A percentile compares a stretch with the other conserved stretches of the same genome.
These are phyloP conservation scores for Tachuris rubrigastra DNA, from an alignment of 2,113 vertebrate species.

Conservation along the genomic window DNA sequence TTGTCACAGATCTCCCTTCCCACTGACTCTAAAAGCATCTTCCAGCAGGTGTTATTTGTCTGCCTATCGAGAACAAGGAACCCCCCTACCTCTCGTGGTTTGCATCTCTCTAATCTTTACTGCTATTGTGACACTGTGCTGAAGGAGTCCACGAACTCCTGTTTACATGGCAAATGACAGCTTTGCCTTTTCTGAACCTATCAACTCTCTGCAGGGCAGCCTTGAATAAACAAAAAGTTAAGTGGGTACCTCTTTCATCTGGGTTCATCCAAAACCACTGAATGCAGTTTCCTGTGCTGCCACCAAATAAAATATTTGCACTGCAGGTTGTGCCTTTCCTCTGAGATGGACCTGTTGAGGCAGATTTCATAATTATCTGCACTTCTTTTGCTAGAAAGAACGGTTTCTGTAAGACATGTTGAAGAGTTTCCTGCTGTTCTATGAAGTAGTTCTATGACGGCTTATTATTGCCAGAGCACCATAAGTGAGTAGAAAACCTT, in stretches of 20 bases:
- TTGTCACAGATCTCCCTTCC: background rate
- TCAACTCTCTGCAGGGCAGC: background rate
- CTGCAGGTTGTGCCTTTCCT: background rate
- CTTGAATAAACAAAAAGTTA: background rate
- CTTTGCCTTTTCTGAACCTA: background rate
- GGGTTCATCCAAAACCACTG: background rate
- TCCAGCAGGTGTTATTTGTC: background rate
- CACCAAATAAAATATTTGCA: background rate
- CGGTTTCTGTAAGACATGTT: background rate
- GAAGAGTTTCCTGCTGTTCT: slow-evolving; percentile 2
- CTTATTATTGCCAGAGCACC: background rate
- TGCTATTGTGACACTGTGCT: background rate
- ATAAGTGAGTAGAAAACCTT: background rate
- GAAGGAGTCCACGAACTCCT: background rate
- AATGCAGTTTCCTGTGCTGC: background rate
- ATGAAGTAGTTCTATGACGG: background rate
- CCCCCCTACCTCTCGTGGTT: background rate
- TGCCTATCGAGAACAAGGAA: background rate
- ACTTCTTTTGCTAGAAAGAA: background rate
- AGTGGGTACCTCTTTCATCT: background rate
- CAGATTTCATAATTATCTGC: background rate
- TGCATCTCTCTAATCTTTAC: background rate
- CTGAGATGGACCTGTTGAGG: background rate
- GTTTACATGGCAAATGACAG: background rate
- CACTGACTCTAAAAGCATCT: background rate